Evolutionary conservation across 2,888 invertebrate species (phyloP).

Genomic region (Plebejus melissa): DNA sequence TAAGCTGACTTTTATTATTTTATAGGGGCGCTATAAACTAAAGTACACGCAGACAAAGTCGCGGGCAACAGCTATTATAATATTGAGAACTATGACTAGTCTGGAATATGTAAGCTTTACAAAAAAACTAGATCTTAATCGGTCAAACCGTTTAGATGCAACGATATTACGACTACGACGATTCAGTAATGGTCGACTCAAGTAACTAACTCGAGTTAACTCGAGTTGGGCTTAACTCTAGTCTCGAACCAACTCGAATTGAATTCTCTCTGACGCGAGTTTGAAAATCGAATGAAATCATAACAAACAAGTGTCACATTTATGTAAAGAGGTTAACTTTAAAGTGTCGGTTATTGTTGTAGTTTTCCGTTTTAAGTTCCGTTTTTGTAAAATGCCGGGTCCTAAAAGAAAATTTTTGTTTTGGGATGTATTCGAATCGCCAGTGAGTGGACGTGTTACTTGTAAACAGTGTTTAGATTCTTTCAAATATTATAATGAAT

Average conservation of each 20-base stretch:
- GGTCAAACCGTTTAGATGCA: too few species aligned
- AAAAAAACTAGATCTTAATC: too few species aligned
- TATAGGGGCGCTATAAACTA: too few species aligned
- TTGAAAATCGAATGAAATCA: conserved; percentile 20
- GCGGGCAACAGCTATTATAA: too few species aligned
- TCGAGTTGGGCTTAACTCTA: too few species aligned
- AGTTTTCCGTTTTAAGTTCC: background rate
- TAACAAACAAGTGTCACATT: conserved; percentile 17
- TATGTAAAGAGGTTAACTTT: conserved; percentile 16
- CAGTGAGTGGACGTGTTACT: conserved; percentile 26
- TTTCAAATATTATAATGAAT: conserved; percentile 31
- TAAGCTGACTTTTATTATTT: too few species aligned
- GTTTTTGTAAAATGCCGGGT: conserved; percentile 28
- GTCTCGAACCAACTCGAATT: too few species aligned
- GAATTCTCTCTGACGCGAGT: conserved; percentile 22
- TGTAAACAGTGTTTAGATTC: conserved; percentile 36
- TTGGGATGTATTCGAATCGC: conserved; percentile 30
- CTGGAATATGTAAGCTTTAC: too few species aligned
- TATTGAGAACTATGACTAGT: too few species aligned
- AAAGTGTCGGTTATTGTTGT: background rate
- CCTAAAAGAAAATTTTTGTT: conserved; percentile 29
- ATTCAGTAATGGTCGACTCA: background rate
- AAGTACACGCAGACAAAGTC: too few species aligned
- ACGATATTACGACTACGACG: too few species aligned
- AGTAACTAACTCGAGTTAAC: too few species aligned